Base-by-base conservation (phyloP, 2,113 vertebrate genomes). In the Scomber japonicus region DNA sequence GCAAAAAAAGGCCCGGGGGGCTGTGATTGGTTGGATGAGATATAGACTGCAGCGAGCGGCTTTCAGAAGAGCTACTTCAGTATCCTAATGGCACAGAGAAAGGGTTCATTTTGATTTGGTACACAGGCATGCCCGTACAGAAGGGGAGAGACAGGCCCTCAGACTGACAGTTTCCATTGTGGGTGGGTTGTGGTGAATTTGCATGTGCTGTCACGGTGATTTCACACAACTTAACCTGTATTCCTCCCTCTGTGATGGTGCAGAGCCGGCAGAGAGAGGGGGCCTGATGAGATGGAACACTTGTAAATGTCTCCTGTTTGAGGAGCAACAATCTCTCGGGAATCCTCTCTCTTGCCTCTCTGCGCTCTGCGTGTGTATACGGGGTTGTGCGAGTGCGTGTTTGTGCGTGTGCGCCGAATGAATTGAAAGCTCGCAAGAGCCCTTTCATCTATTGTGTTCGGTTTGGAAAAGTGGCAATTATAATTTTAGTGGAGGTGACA, bases 191-290 rank as follows among this genome's bases (percentile, higher is more conserved):
- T 68, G 70, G 73, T 66, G 73, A 86, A 91, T 94, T 90, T 91
- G 89, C 88, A 92, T 94, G 85, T 70, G 81, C 86, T 92, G 91
- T 92, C 90, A 92, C 74, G 31, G 89, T 92, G 85, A 91, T 92
- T 92, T 92, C 89, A 91, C 93, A 89, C 89, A 90, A 90, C 83
- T 93, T 93, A 92, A 92, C 92, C 93, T 94, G 91, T 77, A 79
- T 85, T 84, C 90, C 85, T 85, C 81, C 84, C 83, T 87, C 75
- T 80, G 77, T 82, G 82, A 83, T 78, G 84, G 69, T 54, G 61
- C 62, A 40, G 82, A 78, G 83, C 59, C 68, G 21, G 53, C 40
- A 56, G 71, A 44, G 71, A 44, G 62, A 55, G 66, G 48, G 55
- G 55, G 65, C 21, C 50, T 88, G 91, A 91, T 91, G 93, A 92